A percentile compares a stretch with the other conserved stretches of the same genome.
Conservation (phyloP, 2,113 vertebrate species). For the Odontophorus gujanensis region DNA sequence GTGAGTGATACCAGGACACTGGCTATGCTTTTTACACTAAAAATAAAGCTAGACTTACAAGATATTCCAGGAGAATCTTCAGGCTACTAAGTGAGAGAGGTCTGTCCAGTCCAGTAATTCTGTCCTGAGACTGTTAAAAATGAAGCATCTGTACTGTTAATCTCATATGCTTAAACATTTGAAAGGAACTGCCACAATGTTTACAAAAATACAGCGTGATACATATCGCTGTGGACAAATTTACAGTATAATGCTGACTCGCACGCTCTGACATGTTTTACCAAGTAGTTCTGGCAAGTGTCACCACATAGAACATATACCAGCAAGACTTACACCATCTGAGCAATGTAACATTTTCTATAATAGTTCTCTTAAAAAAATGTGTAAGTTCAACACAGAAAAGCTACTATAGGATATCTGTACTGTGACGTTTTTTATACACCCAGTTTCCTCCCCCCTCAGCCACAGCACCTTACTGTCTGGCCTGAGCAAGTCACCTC, state of each 20-base stretch:
- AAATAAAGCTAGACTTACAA: constrained; percentile 34
- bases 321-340: constrained; percentile 71
- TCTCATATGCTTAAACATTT: constrained; percentile 48
- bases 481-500: neutral
- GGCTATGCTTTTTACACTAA: constrained; percentile 23
- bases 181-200: constrained; percentile 72
- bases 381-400: constrained; percentile 67
- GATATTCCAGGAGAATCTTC: constrained; percentile 13
- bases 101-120: constrained; percentile 26
- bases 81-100: constrained; percentile 34
- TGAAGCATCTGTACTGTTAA: constrained; percentile 55
- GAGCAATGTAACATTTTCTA: constrained; percentile 71
- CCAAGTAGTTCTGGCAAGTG: constrained; percentile 72
- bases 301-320: constrained; percentile 74
- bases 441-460: constrained; percentile 22
- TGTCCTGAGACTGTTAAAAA: constrained; percentile 45
- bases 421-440: constrained; percentile 52
- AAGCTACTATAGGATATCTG: constrained; percentile 66
- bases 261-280: constrained; percentile 75
- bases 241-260: constrained; percentile 70
- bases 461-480: neutral
- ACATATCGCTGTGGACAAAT: constrained; percentile 67
- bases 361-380: constrained; percentile 61
- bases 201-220: constrained; percentile 77
- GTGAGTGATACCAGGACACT: neutral